Evolutionary conservation across 1,140 invertebrate genomes (phyloP), one percentile per base, ranked within the genome.

Genomic region (Paralvinella palmiformis): DNA sequence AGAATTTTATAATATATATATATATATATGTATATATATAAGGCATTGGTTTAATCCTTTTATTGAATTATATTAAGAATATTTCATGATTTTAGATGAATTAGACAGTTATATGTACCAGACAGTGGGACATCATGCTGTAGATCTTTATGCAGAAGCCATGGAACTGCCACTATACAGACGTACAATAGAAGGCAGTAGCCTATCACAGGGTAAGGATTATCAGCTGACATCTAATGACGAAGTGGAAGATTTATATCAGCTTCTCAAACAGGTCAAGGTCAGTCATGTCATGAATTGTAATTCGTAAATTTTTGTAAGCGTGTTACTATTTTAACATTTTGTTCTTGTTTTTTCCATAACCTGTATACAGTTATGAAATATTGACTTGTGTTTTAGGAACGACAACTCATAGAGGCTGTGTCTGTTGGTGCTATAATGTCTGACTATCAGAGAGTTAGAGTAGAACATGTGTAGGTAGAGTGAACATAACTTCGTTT

Each of bases 41-140:
- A n/a, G n/a, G n/a, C n/a, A n/a, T n/a, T n/a, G n/a, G n/a, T n/a
- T n/a, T n/a, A n/a, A n/a, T n/a, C n/a, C n/a, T n/a, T n/a, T n/a
- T n/a, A n/a, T n/a, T n/a, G n/a, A n/a, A n/a, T n/a, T n/a, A n/a
- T n/a, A n/a, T n/a, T n/a, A n/a, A n/a, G n/a, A n/a, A n/a, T n/a
- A n/a, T n/a, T n/a, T n/a, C n/a, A n/a, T 52, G 48, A 13, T 59
- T 68, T 41, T 69, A 91, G 91, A 93, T 85, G 96, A 99, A 79
- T 79, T 98, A 67, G 96, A 99, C 81, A 98, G 95, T 75, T 98
- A 94, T 75, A 99, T 99, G 96, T 99, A 97, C 78, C 96, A 99
- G 84, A 96, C 93, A 58, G 96, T 99, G 59, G 97, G 96, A 10
- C 91, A 96, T 81, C 89, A 96, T 84, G 92, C 90, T 33, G 89